These are phyloP conservation scores for Sarcophilus harrisii DNA, from an alignment of 2,797 vertebrate genomes.

Conservation along the genomic window DNA sequence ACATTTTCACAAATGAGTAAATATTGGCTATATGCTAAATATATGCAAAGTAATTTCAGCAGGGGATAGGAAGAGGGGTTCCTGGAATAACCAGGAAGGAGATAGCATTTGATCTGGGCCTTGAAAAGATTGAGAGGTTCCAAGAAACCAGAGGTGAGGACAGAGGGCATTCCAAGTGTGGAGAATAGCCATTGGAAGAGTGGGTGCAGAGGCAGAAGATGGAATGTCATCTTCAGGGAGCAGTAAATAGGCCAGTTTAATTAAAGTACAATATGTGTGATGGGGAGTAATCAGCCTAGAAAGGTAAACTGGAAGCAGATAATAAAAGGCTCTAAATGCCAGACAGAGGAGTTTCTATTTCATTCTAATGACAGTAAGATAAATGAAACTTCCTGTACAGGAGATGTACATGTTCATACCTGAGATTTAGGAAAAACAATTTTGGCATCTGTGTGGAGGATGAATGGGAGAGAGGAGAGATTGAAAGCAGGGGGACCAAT, in stretches of 20 bases:
- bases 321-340: background rate
- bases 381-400: background rate
- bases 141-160: background rate
- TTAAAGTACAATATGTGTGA: background rate
- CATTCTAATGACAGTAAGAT: background rate
- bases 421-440: background rate
- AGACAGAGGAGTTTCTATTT: background rate
- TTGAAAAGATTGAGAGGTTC: background rate
- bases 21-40: background rate
- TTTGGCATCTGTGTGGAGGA: background rate
- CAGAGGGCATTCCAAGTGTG: background rate
- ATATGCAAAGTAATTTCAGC: background rate
- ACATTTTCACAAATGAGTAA: background rate
- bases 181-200: background rate
- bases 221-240: background rate
- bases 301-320: background rate
- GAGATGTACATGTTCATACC: background rate
- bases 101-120: background rate
- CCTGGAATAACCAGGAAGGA: background rate
- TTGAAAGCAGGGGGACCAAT: background rate
- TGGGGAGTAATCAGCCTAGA: background rate
- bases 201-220: background rate
- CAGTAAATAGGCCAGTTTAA: background rate
- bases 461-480: background rate
- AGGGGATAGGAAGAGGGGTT: background rate